Evolutionary conservation across 1,140 invertebrate species (phyloP), one percentile per base, ranked within the genome.

Genomic region (Penaeus japonicus): DNA sequence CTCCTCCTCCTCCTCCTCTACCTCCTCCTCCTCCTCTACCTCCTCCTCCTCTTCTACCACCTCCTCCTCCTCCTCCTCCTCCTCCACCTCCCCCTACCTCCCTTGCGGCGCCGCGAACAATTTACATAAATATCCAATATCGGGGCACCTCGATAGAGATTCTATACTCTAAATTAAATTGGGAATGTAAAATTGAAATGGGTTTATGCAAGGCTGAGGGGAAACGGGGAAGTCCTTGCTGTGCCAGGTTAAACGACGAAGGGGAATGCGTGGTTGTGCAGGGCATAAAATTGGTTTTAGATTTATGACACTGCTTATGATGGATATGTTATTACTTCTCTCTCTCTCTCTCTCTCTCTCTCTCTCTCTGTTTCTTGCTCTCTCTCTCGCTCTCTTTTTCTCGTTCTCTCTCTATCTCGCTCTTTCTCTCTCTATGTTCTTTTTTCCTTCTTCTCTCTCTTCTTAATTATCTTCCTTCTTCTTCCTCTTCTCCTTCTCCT

Each of bases 91-190:
- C 35, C 47, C 79, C 54, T 7, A 15, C 84, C 54, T 22, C 53
- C 70, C 82, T 32, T 54, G 2, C 24, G 17, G 30, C 18, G 20
- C 53, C 47, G 22, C n/a, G 80, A 80, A 77, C 86, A 82, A 88
- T 88, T 88, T 88, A 88, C 86, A 88, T 88, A 88, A 88, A 88
- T 88, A 88, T 88, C 85, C 86, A 88, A 88, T 88, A 88, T 88
- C 86, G 80, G 79, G 55, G 79, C 79, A 70, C 77, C 86, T 88
- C 86, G 86, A 88, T 88, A 75, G 86, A 88, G 86, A 88, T 88
- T 75, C 86, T 88, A 88, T 88, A 88, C 86, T 88, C 86, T 88
- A 88, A 88, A 88, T 88, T 88, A 88, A 88, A 88, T 88, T 88
- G 86, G 86, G 86, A 88, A 88, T 88, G 86, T 88, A 88, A 88